Conservation (phyloP, 2,797 vertebrate genomes). For the Clarias platycephalus region DNA sequence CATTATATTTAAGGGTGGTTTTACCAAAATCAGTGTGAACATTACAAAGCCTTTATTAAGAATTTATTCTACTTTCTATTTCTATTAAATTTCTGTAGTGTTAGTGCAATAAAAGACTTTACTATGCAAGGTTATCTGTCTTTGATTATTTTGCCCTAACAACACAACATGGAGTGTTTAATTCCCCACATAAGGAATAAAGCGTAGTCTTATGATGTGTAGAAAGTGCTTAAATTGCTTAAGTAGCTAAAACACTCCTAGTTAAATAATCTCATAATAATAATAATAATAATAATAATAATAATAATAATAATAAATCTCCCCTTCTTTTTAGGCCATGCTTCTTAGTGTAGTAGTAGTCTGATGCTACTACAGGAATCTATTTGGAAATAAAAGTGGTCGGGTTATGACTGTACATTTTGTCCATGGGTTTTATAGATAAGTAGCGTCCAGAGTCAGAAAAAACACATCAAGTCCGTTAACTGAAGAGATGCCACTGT, state of each 20-base stretch:
- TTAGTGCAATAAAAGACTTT: background rate
- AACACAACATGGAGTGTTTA: background rate
- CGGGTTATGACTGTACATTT: background rate
- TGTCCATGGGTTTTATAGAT: background rate
- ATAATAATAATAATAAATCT: too few species aligned
- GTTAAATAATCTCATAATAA: background rate
- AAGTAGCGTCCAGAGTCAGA: background rate
- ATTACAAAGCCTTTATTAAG: background rate
- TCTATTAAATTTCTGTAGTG: background rate
- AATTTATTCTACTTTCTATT: background rate
- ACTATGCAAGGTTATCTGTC: background rate
- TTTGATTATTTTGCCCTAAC: background rate
- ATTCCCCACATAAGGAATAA: background rate
- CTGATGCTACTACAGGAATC: too few species aligned
- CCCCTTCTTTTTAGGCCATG: background rate
- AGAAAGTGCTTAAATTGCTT: background rate
- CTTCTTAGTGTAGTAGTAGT: too few species aligned
- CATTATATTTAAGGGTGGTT: background rate
- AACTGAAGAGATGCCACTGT: background rate
- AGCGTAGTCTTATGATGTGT: background rate
- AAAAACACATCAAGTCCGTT: background rate
- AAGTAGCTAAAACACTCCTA: background rate
- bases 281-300: too few species aligned
- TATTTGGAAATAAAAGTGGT: background rate
- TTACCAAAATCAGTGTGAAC: background rate